Base-by-base conservation (phyloP, 2,113 vertebrate species). In the Ondatra zibethicus region DNA sequence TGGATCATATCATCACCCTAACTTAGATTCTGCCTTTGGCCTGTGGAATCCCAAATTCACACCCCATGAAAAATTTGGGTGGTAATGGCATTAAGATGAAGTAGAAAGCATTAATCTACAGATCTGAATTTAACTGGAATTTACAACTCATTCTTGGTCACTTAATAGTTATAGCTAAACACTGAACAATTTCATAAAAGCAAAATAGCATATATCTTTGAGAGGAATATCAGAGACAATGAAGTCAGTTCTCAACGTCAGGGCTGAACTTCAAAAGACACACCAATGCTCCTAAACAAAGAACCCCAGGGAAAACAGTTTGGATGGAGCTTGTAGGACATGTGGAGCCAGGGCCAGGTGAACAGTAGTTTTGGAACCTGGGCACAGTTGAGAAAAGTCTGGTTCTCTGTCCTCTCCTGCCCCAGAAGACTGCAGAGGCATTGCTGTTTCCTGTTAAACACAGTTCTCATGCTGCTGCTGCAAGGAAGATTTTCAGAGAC, bases 101-200 rank as follows among this genome's bases (percentile, higher is more conserved):
- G 70, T 36, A 63, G 33, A 10, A 88, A 70, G 6, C 7, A 77
- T 50, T 77, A 77, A 42, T 63, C 23, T 45, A 21, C 10, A 88
- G 31, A 77, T 9, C 1, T 29, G 13, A 55, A 72, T 72, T 45
- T 91, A 70, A 8, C 91, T 61, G 63, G 61, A 95, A 84, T 93
- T 88, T 1, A n/a, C 2, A 89, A 77, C 29, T 63, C 13, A 47
- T n/a, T 95, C 72, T 84, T 73, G 12, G 50, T 72, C 11, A 47
- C 3, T 55, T 77, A 70, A 66, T 88, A 42, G 68, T 55, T 72
- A 72, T n/a, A 17, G 36, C 9, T 92, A n/a, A 58, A 52, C 23
- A 27, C 70, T 65, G 77, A 94, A 7, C 25, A 23, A 93, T 72
- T 82, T 88, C 21, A 95, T 42, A 45, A 90, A 65, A 93, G 50